phyloP scores from a whole-genome alignment of 1,140 invertebrate genomes.

The Orius insidiosus region DNA sequence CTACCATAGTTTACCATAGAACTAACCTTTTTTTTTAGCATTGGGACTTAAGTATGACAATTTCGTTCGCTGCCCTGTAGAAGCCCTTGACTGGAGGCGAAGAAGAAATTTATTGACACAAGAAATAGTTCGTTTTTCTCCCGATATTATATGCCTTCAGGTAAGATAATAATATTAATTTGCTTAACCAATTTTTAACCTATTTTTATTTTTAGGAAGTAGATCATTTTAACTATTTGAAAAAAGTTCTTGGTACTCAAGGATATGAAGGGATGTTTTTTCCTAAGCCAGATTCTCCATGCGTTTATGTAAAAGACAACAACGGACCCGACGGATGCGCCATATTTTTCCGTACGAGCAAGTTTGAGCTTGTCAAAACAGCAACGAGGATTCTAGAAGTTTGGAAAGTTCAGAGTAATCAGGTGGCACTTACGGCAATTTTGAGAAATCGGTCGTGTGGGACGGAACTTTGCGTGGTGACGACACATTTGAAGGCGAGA shows the following conservation, averaged over 20 bases:
- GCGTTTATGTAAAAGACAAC: slow-evolving; percentile 50
- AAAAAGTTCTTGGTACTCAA: slow-evolving; percentile 37
- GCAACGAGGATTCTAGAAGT: slow-evolving; percentile 46
- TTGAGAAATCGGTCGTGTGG: slow-evolving; percentile 34
- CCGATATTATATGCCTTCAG: slow-evolving; percentile 59
- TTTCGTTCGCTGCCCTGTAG: slow-evolving; percentile 51
- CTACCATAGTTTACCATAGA: neutral
- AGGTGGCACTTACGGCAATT: slow-evolving; percentile 45
- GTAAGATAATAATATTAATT: slow-evolving; percentile 23
- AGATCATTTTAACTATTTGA: slow-evolving; percentile 55
- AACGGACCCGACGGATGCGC: slow-evolving; percentile 69
- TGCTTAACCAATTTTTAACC: slow-evolving; percentile 18
- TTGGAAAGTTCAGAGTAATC: slow-evolving; percentile 50
- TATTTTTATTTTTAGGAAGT: slow-evolving; percentile 45
- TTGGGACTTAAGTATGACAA: slow-evolving; percentile 52
- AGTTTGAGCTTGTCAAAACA: slow-evolving; percentile 39
- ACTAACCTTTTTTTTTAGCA: slow-evolving; percentile 30
- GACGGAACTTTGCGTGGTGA: slow-evolving; percentile 45
- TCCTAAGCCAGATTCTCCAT: slow-evolving; percentile 64
- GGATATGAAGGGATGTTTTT: slow-evolving; percentile 55
- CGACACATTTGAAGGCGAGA: slow-evolving; percentile 64
- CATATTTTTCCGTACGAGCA: slow-evolving; percentile 46
- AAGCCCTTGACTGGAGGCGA: slow-evolving; percentile 49
- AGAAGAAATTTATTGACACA: slow-evolving; percentile 49
- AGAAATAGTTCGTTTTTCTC: slow-evolving; percentile 48